phyloP scores from a whole-genome alignment of 1,140 invertebrate genomes.

The Cardiocondyla obscurior region DNA sequence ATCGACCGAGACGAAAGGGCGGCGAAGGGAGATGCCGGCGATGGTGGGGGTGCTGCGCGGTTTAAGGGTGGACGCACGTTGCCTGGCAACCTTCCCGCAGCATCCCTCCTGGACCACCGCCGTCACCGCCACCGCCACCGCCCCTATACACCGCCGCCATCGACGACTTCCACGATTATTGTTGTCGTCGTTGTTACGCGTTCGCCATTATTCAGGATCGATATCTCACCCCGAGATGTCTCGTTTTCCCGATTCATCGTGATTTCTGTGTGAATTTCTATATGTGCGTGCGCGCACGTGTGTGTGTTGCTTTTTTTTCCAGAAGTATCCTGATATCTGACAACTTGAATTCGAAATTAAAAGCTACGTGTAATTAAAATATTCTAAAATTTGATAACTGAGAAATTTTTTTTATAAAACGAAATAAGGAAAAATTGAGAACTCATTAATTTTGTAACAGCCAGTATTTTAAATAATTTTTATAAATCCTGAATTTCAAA shows the following conservation, averaged over 20 bases:
- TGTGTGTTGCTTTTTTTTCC: not conserved
- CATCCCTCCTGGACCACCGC: conserved; percentile 73
- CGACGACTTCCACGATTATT: conserved; percentile 57
- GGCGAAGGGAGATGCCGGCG: conserved; percentile 58
- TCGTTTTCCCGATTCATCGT: conserved; percentile 67
- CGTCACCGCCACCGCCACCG: conserved; percentile 41
- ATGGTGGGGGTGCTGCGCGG: conserved; percentile 77
- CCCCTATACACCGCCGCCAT: conserved; percentile 31
- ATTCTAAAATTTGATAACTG: not conserved
- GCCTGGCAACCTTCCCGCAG: conserved; percentile 80
- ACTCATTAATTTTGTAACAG: not conserved
- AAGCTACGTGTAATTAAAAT: not conserved
- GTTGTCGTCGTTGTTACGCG: conserved; percentile 43
- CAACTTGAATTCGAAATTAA: not conserved
- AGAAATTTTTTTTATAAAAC: not conserved
- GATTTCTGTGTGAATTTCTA: conserved; percentile 11
- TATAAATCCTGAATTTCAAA: not conserved
- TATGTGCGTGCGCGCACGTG: not conserved
- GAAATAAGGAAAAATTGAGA: not conserved
- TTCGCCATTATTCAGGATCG: conserved; percentile 80
- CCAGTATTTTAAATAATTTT: not conserved
- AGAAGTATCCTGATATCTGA: not conserved
- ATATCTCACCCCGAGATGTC: conserved; percentile 78
- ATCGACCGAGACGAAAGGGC: conserved; percentile 77
- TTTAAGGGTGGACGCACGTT: conserved; percentile 83